phyloP scores from a whole-genome alignment of 2,797 vertebrate genomes.

The Paedocypris micromegethes region DNA sequence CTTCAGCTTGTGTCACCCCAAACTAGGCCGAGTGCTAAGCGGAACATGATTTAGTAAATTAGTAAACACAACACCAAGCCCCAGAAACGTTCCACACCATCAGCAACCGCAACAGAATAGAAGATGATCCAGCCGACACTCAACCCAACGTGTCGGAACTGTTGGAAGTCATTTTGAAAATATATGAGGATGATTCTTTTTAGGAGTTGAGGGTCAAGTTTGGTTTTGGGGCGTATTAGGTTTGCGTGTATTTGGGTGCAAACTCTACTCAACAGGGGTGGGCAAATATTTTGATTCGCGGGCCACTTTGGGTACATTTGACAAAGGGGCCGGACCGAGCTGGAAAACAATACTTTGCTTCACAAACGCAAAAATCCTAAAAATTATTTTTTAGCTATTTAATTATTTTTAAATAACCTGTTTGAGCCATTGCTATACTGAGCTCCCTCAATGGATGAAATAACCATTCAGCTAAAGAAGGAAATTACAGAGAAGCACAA shows the following conservation, averaged over 20 bases:
- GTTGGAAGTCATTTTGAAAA: slow-evolving; percentile 18
- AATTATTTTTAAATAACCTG: too few relatives aligned
- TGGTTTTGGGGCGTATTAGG: slow-evolving; percentile 7
- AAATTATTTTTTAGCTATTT: too few relatives aligned
- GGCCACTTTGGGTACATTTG: too few relatives aligned
- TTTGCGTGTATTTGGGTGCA: neutral
- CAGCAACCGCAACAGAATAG: slow-evolving; percentile 17
- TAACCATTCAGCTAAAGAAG: too few relatives aligned
- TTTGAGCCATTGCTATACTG: too few relatives aligned
- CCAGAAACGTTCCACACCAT: neutral
- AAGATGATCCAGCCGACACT: neutral
- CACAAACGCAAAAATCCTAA: too few relatives aligned
- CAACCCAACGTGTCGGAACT: slow-evolving; percentile 26
- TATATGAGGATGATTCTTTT: slow-evolving; percentile 33
- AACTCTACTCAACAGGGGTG: too few relatives aligned
- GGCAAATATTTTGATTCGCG: too few relatives aligned
- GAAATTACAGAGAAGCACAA: too few relatives aligned
- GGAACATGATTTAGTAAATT: slow-evolving; percentile 69
- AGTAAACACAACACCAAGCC: slow-evolving; percentile 50
- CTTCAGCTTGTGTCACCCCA: slow-evolving; percentile 24
- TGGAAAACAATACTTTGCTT: too few relatives aligned
- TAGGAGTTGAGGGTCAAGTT: slow-evolving; percentile 18
- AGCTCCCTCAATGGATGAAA: too few relatives aligned
- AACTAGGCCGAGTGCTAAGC: slow-evolving; percentile 50
- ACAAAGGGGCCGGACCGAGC: too few relatives aligned